Evolutionary conservation across 1,140 invertebrate species (phyloP).

Genomic region (Mamestra configurata): DNA sequence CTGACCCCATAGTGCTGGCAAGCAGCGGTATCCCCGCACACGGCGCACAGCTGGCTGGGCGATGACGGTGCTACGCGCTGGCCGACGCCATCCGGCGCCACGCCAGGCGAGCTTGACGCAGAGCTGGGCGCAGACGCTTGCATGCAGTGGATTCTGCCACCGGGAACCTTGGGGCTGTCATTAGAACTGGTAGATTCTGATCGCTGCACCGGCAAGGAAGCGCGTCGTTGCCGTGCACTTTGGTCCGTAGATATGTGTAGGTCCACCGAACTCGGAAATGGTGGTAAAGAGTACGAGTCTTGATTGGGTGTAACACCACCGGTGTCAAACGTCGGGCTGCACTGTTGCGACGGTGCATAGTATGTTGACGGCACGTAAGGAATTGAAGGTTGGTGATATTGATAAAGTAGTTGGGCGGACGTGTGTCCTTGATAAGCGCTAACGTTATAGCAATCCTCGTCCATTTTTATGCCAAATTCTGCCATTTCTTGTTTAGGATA

Average conservation of each 20-base stretch:
- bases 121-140: slow-evolving; percentile 90
- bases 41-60: slow-evolving; percentile 97
- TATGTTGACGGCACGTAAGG: slow-evolving; percentile 87
- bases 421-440: slow-evolving; percentile 87
- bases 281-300: slow-evolving; percentile 90
- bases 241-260: slow-evolving; percentile 88
- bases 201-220: slow-evolving; percentile 92
- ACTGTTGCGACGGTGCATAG: slow-evolving; percentile 88
- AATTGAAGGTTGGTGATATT: slow-evolving; percentile 89
- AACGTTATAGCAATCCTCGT: slow-evolving; percentile 92
- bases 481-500: slow-evolving; percentile 89
- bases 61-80: slow-evolving; percentile 89
- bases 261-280: slow-evolving; percentile 89
- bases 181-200: slow-evolving; percentile 92
- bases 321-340: slow-evolving; percentile 87
- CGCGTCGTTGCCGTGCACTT: slow-evolving; percentile 90
- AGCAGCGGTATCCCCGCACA: slow-evolving; percentile 99
- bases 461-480: slow-evolving; percentile 92
- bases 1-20: slow-evolving; percentile 99
- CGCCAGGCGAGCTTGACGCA: slow-evolving; percentile 90
- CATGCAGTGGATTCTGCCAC: slow-evolving; percentile 86
- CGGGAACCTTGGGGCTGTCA: slow-evolving; percentile 90
- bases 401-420: slow-evolving; percentile 88
- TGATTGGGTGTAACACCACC: slow-evolving; percentile 84
- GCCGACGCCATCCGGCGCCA: slow-evolving; percentile 88